Evolutionary conservation across 2,113 vertebrate species (phyloP).

Genomic region (Daboia siamensis): DNA sequence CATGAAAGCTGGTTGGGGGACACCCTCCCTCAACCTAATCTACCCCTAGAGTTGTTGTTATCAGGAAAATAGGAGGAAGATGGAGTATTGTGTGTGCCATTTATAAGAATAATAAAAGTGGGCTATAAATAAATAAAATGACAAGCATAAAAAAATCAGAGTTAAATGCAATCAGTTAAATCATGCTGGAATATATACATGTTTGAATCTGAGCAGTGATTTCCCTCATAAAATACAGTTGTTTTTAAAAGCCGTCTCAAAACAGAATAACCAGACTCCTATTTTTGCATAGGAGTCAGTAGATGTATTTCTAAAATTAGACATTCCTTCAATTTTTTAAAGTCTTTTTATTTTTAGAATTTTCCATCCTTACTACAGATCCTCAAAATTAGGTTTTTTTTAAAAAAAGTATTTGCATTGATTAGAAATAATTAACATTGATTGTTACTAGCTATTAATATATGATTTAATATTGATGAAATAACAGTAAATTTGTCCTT

Average conservation of each 20-base stretch:
- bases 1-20: not conserved
- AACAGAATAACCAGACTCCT: not conserved
- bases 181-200: not conserved
- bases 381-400: not conserved
- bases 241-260: not conserved
- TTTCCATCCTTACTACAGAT: not conserved
- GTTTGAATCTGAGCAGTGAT: not conserved
- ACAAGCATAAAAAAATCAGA: not conserved
- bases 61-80: not conserved
- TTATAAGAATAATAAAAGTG: not conserved
- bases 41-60: not conserved
- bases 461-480: not conserved
- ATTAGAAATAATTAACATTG: not conserved
- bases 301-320: not conserved
- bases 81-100: not conserved
- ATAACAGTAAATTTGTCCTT: not conserved
- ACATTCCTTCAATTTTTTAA: not conserved
- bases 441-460: not conserved
- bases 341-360: not conserved
- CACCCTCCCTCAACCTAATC: not conserved
- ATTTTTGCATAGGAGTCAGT: not conserved
- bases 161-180: not conserved
- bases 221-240: not conserved
- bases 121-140: not conserved
- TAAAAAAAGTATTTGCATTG: not conserved